Percentiles rank a stretch among this genome's conserved stretches.
These are phyloP conservation scores for Pangasius krempfi DNA, from an alignment of 2,797 vertebrate genomes.

Conservation along the genomic window DNA sequence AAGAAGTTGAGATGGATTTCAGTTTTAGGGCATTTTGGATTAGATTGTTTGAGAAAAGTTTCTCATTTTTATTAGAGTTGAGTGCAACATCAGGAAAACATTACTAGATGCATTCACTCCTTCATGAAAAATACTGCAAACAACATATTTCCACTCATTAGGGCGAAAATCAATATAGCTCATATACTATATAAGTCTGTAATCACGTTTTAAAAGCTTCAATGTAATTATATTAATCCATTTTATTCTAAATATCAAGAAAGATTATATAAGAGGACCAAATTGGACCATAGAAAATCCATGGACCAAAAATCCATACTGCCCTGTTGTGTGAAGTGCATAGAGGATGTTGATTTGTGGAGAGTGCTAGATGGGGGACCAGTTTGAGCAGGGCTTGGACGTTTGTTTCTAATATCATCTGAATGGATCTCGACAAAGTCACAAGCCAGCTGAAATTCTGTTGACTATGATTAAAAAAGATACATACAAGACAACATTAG, in stretches of 20 bases:
- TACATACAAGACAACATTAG: not conserved
- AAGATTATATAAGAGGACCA: conserved; percentile 30
- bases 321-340: conserved; percentile 26
- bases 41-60: not conserved
- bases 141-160: not conserved
- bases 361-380: too few relatives aligned
- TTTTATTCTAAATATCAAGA: conserved; percentile 30
- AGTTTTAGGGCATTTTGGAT: not conserved
- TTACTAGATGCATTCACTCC: not conserved
- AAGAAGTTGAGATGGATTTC: conserved; percentile 57
- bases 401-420: not conserved
- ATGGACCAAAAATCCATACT: not conserved
- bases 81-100: not conserved
- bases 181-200: conserved; percentile 8
- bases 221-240: not conserved
- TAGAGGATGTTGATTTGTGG: conserved; percentile 34
- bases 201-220: not conserved
- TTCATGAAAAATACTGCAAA: not conserved
- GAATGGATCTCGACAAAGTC: not conserved
- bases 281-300: conserved; percentile 17
- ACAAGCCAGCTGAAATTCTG: conserved; percentile 2
- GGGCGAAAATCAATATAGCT: not conserved
- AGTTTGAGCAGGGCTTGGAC: not conserved
- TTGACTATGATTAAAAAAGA: not conserved
- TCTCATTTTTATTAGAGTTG: not conserved